These are phyloP conservation scores for Orthosia incerta DNA, from an alignment of 2,888 invertebrate species.

Conservation along the genomic window DNA sequence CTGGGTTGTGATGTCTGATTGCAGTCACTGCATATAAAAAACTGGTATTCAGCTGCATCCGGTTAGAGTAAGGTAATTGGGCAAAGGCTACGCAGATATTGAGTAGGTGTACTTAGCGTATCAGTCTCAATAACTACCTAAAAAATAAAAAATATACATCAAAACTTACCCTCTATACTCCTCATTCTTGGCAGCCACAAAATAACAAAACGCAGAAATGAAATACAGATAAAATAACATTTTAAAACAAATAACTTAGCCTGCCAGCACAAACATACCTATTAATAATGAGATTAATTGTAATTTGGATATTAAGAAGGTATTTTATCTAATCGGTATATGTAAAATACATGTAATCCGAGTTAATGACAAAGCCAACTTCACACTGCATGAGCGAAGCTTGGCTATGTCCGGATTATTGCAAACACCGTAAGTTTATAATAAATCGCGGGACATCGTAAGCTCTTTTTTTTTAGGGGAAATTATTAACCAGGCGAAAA, in stretches of 20 bases:
- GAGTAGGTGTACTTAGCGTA: too few species aligned
- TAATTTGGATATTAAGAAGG: neutral
- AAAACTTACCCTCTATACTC: slow-evolving; percentile 78
- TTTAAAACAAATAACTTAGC: slow-evolving; percentile 15
- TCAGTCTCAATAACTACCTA: too few species aligned
- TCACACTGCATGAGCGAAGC: neutral
- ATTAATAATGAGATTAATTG: slow-evolving; percentile 25
- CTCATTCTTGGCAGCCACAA: slow-evolving; percentile 75
- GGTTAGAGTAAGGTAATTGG: too few species aligned
- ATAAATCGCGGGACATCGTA: too few species aligned
- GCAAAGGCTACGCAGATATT: too few species aligned
- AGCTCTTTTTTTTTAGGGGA: too few species aligned
- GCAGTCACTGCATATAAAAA: too few species aligned
- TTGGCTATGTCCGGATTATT: too few species aligned
- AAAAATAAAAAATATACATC: neutral
- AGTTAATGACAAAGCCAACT: neutral
- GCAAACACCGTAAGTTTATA: too few species aligned
- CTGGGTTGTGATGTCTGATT: too few species aligned
- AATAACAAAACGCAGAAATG: slow-evolving; percentile 50
- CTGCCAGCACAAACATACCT: neutral
- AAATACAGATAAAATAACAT: slow-evolving; percentile 63
- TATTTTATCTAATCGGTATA: slow-evolving; percentile 45
- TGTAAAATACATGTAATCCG: slow-evolving; percentile 21
- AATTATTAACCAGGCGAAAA: too few species aligned
- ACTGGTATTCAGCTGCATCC: too few species aligned